A percentile compares a stretch with the other conserved stretches of the same genome.
Evolutionary conservation across 1,140 invertebrate species (phyloP).

Genomic region (Dolichoris vasculosae): DNA sequence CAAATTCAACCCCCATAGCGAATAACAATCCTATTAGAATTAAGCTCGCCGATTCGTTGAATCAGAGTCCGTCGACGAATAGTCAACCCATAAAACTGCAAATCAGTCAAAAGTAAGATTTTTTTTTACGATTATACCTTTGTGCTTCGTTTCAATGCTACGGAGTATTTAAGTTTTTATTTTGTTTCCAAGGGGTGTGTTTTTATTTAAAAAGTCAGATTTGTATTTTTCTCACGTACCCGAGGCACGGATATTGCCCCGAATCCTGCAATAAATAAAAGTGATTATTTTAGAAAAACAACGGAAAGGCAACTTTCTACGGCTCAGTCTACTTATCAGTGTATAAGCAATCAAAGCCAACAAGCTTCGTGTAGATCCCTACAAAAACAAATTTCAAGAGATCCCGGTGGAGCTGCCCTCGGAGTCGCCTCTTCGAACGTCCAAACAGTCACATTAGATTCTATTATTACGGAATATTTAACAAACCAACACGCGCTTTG

Average conservation of each 20-base stretch:
- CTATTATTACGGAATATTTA: slow-evolving; percentile 96
- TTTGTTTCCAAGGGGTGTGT: slow-evolving; percentile 43
- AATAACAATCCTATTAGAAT: slow-evolving; percentile 62
- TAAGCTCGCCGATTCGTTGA: slow-evolving; percentile 66
- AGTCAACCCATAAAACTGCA: slow-evolving; percentile 71
- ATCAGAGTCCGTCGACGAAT: slow-evolving; percentile 61
- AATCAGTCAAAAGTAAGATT: slow-evolving; percentile 68
- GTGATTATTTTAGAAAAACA: slow-evolving; percentile 58
- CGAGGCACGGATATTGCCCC: background rate
- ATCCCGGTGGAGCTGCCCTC: slow-evolving; percentile 62
- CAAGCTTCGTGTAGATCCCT: slow-evolving; percentile 73
- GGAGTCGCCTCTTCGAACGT: slow-evolving; percentile 66
- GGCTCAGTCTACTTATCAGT: slow-evolving; percentile 32
- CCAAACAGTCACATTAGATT: slow-evolving; percentile 84
- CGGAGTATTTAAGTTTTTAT: no score
- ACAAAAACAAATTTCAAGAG: slow-evolving; percentile 80
- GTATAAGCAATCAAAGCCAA: slow-evolving; percentile 40
- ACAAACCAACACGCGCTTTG: slow-evolving; percentile 96
- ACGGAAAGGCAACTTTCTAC: slow-evolving; percentile 56
- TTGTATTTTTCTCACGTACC: background rate
- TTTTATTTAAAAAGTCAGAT: background rate
- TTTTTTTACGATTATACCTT: background rate
- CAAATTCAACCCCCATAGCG: slow-evolving; percentile 59
- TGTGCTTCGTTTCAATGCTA: background rate
- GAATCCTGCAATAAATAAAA: background rate